Evolutionary conservation across 2,113 vertebrate species (phyloP), one percentile per base, ranked within the genome.

Genomic region (Herpailurus yagouaroundi): DNA sequence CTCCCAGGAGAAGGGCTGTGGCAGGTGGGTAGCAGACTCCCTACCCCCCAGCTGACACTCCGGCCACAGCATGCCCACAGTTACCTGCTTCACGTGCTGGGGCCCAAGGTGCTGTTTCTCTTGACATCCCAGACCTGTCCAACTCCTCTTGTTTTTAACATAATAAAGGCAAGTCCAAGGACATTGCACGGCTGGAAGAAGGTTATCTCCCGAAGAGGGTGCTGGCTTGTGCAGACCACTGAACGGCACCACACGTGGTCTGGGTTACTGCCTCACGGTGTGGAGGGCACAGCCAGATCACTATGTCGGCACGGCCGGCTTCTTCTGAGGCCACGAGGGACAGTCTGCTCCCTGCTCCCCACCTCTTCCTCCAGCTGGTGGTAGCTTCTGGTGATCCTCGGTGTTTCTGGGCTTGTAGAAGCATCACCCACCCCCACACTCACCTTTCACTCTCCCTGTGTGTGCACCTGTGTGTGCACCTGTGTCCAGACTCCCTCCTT

Each of bases 211-310:
- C 12, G 7, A 9, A 5, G 91, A 36, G 3, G 10, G 15, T 19
- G 10, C 29, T 21, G 33, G 13, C 5, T 9, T 10, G 55, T 25
- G 64, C 29, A 5, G 64, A 31, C 29, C 12, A 31, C 76, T 15
- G 2, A 2, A 21, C 0, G 3, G 48, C 48, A 10, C 48, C 18
- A 1, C 4, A 14, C 31, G 27, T 5, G 36, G n/a, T 8, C n/a
- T 3, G 23, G 3, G 41, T 14, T 76, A 38, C 8, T 3, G 8
- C 10, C 52, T 18, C 14, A 18, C 2, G 0, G 55, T 4, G n/a
- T 41, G 55, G 23, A 38, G 36, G 80, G 55, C 76, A 50, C 14
- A 16, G 36, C 6, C 80, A 41, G 13, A 6, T 18, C 80, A 18
- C 1, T 7, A 55, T 18, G 55, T 10, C 2, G 0, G 80, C 48